Evolutionary conservation across 2,888 invertebrate genomes (phyloP), one percentile per base, ranked within the genome.

Genomic region (Sinodicranocentrus sp.): DNA sequence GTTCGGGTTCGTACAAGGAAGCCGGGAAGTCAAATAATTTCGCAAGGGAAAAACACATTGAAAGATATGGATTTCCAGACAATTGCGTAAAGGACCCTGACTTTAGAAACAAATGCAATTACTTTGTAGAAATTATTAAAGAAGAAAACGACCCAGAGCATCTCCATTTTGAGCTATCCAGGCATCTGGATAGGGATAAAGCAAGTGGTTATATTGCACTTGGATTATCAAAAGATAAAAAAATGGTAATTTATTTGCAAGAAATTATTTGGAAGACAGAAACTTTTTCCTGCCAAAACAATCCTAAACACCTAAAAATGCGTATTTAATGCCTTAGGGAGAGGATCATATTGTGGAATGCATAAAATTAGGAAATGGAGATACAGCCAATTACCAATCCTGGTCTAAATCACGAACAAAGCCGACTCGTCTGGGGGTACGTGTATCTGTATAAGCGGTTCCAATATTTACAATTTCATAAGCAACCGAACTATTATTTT

Each of bases 221-320:
- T n/a, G 86, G 86, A 2, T 25, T 86, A 21, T 86, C 86, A 5
- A 48, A 75, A n/a, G 84, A 86, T 44, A 21, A 82, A n/a, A 13
- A 59, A 13, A 86, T 86, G 86, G 85, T 85, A 67, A 39, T 13
- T 13, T 13, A 39, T 8, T 39, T 13, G 39, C 39, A 17, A 19
- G 44, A 57, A 57, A 26, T 19, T 3, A 28, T 52, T 15, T n/a
- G 48, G 57, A 33, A 13, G 39, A 39, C 21, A 8, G 10, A 13
- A 33, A 63, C 15, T 28, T 33, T 26, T n/a, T n/a, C n/a, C n/a
- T n/a, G n/a, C n/a, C n/a, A n/a, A n/a, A n/a, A n/a, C n/a, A n/a
- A n/a, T n/a, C n/a, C n/a, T n/a, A n/a, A n/a, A n/a, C n/a, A n/a
- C n/a, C n/a, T n/a, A n/a, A n/a, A n/a, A n/a, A n/a, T n/a, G n/a